Percentiles rank a stretch among this genome's conserved stretches.
phyloP scores from a whole-genome alignment of 2,113 vertebrate genomes.

The Lagopus muta region DNA sequence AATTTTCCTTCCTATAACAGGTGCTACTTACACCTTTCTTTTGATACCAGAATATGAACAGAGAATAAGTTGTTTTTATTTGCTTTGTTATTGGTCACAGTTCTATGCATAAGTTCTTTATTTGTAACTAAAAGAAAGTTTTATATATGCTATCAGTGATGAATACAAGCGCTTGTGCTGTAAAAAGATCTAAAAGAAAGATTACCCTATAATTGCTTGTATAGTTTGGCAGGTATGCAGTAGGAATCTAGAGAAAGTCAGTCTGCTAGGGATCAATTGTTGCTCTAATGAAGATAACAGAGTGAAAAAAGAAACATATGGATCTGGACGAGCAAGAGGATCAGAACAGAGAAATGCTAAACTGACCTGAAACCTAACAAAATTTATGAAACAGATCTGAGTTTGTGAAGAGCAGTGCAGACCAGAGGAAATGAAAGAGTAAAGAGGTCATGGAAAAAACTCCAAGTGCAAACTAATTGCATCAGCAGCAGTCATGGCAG shows the following conservation, averaged over 20 bases:
- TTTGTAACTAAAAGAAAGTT: not conserved
- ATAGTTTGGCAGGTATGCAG: not conserved
- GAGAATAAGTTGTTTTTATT: not conserved
- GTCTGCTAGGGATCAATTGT: not conserved
- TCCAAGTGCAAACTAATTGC: not conserved
- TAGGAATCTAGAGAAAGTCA: not conserved
- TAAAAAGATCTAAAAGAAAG: not conserved
- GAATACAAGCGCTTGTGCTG: not conserved
- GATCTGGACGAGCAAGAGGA: not conserved
- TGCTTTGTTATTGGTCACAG: not conserved
- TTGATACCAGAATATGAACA: not conserved
- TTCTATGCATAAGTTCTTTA: not conserved
- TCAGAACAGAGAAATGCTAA: slow-evolving; percentile 18
- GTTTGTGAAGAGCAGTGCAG: not conserved
- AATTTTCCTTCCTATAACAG: not conserved
- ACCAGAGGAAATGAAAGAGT: slow-evolving; percentile 1
- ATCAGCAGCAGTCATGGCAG: slow-evolving; percentile 1
- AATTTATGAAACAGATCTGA: slow-evolving; percentile 20
- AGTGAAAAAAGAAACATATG: not conserved
- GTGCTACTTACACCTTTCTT: not conserved
- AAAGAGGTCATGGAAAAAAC: not conserved
- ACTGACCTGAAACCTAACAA: not conserved
- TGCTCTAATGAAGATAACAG: not conserved
- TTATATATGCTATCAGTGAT: not conserved
- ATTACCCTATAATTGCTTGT: not conserved